Base-by-base conservation (phyloP, 2,113 vertebrate genomes). In the Quiscalus mexicanus region DNA sequence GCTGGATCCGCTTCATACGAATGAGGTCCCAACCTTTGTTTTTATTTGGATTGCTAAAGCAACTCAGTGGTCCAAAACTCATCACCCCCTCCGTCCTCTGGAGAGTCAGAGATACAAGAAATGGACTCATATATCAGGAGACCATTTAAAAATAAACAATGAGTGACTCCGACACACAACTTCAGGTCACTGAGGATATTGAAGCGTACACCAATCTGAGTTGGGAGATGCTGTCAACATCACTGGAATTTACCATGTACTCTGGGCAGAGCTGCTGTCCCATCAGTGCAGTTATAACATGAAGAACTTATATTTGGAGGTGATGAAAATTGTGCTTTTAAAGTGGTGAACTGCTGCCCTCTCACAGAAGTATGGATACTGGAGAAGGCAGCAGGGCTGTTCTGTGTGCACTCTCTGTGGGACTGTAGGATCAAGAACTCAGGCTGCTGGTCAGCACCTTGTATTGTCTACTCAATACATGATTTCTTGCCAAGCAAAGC, bases 1-100 rank as follows among this genome's bases (percentile, higher is more conserved):
- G 95, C 93, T 24, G 65, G 94, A 90, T 79, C 41, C 3, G 71
- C 94, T 96, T 95, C 65, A 77, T 96, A 95, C 31, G 91, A 96
- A 96, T 88, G 62, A 94, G 82, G 64, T 96, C 94, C 60, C 94
- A 97, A 98, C 97, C 95, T 97, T 97, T 68, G 87, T 96, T 97
- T 97, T 97, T 75, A 92, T 93, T 95, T 87, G 74, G 93, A 77
- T 91, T 96, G 94, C 84, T 97, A 80, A 94, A 96, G 92, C 90
- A 94, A 87, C 83, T 64, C 92, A 56, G 59, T 95, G 92, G 95
- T 87, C 96, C 94, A 95, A 83, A 95, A 27, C 94, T 95, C 89
- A 77, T 92, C 70, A 87, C 33, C 49, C 79, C 6, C 5, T 25
- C 25, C 7, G 68, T 84, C 31, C 74, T 96, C 67, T 77, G 87